A percentile compares a stretch with the other conserved stretches of the same genome.
These are phyloP conservation scores for Trachymyrmex septentrionalis DNA, from an alignment of 1,140 invertebrate species.

Conservation along the genomic window DNA sequence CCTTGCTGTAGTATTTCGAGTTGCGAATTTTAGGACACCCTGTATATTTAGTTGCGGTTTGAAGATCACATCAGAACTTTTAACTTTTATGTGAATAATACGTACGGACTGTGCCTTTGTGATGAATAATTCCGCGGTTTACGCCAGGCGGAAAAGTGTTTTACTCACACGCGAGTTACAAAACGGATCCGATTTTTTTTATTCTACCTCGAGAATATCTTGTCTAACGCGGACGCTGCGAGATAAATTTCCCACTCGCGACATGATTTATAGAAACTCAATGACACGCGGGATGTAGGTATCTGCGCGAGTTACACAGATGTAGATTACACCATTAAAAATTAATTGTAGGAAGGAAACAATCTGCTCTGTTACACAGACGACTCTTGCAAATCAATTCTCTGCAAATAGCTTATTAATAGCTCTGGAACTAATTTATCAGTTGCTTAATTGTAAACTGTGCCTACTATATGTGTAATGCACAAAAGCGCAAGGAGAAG, in stretches of 20 bases:
- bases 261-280: constrained; percentile 27
- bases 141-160: not conserved
- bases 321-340: constrained; percentile 48
- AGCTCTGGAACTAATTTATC: not conserved
- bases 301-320: constrained; percentile 34
- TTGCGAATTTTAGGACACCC: too few relatives aligned
- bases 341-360: constrained; percentile 48
- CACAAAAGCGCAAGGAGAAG: not conserved
- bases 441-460: not conserved
- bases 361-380: not conserved
- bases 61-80: constrained; percentile 2
- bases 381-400: constrained; percentile 3
- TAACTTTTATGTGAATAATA: constrained; percentile 22
- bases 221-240: constrained; percentile 66
- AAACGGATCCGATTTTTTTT: constrained; percentile 42
- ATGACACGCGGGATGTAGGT: constrained; percentile 39
- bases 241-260: constrained; percentile 61
- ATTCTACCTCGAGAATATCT: constrained; percentile 57
- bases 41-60: not conserved
- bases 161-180: constrained; percentile 11
- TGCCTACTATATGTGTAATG: not conserved
- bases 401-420: not conserved
- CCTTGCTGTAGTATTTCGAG: too few relatives aligned
- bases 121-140: constrained; percentile 30
- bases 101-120: not conserved